Percentiles rank a stretch among this genome's conserved stretches.
Conservation (phyloP, 2,888 invertebrate genomes). For the Phorcus lineatus region DNA sequence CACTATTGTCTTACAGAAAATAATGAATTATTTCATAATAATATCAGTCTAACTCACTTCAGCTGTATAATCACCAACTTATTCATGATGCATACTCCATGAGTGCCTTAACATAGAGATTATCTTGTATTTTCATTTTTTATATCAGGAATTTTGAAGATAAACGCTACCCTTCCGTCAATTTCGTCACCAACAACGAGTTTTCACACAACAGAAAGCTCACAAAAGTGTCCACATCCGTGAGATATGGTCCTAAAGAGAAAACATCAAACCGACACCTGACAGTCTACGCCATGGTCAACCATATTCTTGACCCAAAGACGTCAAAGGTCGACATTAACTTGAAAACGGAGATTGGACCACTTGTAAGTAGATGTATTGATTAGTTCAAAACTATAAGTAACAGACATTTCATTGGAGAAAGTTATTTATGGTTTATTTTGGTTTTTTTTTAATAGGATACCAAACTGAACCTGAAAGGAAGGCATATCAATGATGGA, state of each 20-base stretch:
- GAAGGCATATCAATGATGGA: constrained; percentile 48
- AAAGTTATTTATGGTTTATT: neutral
- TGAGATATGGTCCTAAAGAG: constrained; percentile 53
- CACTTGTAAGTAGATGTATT: constrained; percentile 39
- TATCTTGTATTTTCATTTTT: neutral
- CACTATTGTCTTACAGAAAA: no score
- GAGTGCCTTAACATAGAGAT: neutral
- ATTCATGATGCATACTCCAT: neutral
- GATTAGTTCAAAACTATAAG: neutral
- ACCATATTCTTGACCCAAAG: constrained; percentile 19
- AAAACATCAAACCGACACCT: constrained; percentile 27
- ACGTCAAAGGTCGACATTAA: constrained; percentile 40
- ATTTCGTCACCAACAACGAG: constrained; percentile 1
- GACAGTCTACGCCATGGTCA: neutral
- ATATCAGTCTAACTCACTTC: neutral
- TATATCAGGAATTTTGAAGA: constrained; percentile 12
- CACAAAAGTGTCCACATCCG: constrained; percentile 32
- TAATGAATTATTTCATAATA: no score
- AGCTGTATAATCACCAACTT: neutral
- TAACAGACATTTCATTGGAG: neutral
- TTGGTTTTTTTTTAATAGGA: constrained; percentile 45
- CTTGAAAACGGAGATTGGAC: constrained; percentile 43
- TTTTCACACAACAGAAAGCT: constrained; percentile 32
- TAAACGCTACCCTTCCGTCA: constrained; percentile 13
- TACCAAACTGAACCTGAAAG: constrained; percentile 46